phyloP scores from a whole-genome alignment of 2,888 invertebrate genomes.

The Meteorus cinctellus region DNA sequence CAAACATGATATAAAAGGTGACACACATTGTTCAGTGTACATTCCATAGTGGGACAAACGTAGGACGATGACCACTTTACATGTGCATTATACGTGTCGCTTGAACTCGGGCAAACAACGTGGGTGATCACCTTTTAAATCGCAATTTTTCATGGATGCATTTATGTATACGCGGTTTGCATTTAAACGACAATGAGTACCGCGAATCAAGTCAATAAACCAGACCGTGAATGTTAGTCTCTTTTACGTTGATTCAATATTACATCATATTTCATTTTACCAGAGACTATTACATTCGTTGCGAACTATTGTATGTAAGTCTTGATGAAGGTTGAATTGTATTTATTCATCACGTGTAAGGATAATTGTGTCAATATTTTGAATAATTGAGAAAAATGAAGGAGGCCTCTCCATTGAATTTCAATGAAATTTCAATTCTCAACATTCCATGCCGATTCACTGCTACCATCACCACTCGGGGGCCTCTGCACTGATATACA shows the following conservation, averaged over 20 bases:
- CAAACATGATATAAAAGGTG: not conserved
- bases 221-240: not conserved
- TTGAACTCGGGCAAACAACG: slow-evolving; percentile 7
- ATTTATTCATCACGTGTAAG: no score
- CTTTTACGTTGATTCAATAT: not conserved
- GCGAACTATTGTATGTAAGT: no score
- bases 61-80: not conserved
- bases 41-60: not conserved
- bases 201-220: slow-evolving; percentile 32
- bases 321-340: no score
- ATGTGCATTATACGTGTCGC: not conserved
- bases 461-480: no score
- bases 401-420: no score
- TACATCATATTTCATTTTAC: not conserved
- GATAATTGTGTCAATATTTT: no score
- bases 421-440: no score
- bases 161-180: slow-evolving; percentile 29
- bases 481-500: no score
- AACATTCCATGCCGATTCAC: no score
- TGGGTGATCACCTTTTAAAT: slow-evolving; percentile 55
- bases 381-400: no score
- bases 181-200: slow-evolving; percentile 15
- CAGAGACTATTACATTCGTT: no score
- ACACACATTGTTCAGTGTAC: not conserved
- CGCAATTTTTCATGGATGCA: slow-evolving; percentile 60